Evolutionary conservation across 2,888 invertebrate species (phyloP), one percentile per base, ranked within the genome.

Genomic region (Drosophila engyochracea): DNA sequence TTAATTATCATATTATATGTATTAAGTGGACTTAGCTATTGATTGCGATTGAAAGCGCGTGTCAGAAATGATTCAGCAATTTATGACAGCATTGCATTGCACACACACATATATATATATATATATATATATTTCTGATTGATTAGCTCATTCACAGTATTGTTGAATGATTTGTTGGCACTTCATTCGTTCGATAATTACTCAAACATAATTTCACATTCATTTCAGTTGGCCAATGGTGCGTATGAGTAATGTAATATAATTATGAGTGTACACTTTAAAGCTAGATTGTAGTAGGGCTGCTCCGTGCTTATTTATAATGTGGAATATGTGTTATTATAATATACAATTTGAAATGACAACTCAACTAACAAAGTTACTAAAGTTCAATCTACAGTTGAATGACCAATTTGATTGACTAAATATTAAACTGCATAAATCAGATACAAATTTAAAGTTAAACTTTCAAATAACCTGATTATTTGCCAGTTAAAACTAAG

Each of bases 191-290:
- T 55, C 31, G 65, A 60, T 37, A 61, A 65, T 74, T 55, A 37
- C 58, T 59, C 51, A 37, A 35, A 57, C 37, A 57, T 49, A 39
- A 44, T 53, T 77, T 57, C 62, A 31, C 47, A 47, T 19, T 16
- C 9, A 52, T 35, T 68, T 44, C 39, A 30, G 12, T 33, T 53
- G 47, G 44, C 28, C 14, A 30, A 74, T 74, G 6, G 19, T 66
- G 55, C 77, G 79, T 74, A 77, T 77, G 63, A n/a, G 79, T 68
- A 68, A 65, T 59, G 49, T 2, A 35, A 16, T 47, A 12, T 41
- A 5, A 16, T 16, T 16, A 35, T 35, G 35, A 35, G 16, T 16
- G 5, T 5, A 2, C 0, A 35, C 14, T 35, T 35, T 35, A 5
- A 5, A 16, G 5, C 35, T 7, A 4, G n/a, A 41, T 4, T n/a